Percentiles rank a stretch among this genome's conserved stretches.
Conservation (phyloP, 2,797 vertebrate species). For the Helostoma temminkii region DNA sequence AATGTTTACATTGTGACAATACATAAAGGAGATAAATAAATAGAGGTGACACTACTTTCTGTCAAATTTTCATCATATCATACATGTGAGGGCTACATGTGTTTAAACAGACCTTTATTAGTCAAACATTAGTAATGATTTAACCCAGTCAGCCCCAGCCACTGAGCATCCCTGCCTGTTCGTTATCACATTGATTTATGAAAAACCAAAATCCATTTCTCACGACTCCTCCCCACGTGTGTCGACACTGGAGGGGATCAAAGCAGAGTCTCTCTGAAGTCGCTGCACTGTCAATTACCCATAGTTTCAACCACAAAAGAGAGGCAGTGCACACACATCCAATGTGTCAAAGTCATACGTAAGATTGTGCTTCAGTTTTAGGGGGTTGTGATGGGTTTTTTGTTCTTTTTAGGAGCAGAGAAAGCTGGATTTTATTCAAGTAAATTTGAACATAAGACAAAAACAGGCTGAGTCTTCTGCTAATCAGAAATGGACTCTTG, state of each 20-base stretch:
- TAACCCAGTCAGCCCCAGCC: constrained; percentile 20
- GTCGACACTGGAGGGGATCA: constrained; percentile 32
- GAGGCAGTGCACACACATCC: constrained; percentile 10
- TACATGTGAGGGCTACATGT: constrained; percentile 6
- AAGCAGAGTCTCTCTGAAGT: constrained; percentile 42
- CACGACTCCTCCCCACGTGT: constrained; percentile 25
- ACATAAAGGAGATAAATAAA: too few species aligned
- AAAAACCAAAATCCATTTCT: constrained; percentile 45
- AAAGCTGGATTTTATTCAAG: constrained; percentile 13
- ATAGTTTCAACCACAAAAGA: constrained; percentile 58
- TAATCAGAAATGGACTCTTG: background rate
- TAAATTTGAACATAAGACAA: background rate
- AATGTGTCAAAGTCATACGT: constrained; percentile 31
- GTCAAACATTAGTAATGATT: constrained; percentile 36
- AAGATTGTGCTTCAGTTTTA: constrained; percentile 34
- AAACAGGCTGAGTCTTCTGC: background rate
- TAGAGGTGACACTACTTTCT: background rate
- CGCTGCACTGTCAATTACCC: constrained; percentile 42
- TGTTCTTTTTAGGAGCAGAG: constrained; percentile 33
- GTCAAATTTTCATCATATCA: background rate
- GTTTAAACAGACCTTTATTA: constrained; percentile 22
- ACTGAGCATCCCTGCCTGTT: constrained; percentile 20
- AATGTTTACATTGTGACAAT: too few species aligned
- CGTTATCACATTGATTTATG: constrained; percentile 39
- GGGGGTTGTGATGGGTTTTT: constrained; percentile 26